Conservation (phyloP, 2,888 invertebrate species). For the Epistrophella euchroma region DNA sequence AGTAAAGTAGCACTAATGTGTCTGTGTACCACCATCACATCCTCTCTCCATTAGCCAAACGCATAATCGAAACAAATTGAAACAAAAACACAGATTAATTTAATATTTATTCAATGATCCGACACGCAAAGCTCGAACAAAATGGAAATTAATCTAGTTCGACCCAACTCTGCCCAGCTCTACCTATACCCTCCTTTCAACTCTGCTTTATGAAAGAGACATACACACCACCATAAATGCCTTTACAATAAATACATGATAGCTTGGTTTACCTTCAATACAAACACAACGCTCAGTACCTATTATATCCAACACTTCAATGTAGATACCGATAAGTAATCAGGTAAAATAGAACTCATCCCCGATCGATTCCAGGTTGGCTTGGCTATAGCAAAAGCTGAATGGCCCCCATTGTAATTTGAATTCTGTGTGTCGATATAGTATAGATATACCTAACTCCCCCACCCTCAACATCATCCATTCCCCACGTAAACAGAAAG, state of each 20-base stretch:
- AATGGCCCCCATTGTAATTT: slow-evolving; percentile 59
- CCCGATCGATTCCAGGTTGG: slow-evolving; percentile 49
- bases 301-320: slow-evolving; percentile 12
- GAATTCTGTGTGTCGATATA: slow-evolving; percentile 59
- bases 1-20: not conserved
- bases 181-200: not conserved
- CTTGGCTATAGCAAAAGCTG: not conserved
- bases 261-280: slow-evolving; percentile 3
- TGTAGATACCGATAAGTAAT: slow-evolving; percentile 63
- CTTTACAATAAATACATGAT: not conserved
- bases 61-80: slow-evolving; percentile 75
- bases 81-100: slow-evolving; percentile 76
- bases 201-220: not conserved
- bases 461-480: not conserved
- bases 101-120: slow-evolving; percentile 76
- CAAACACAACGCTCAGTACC: not conserved
- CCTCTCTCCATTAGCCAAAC: slow-evolving; percentile 61
- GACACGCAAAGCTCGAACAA: slow-evolving; percentile 74
- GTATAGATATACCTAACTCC: not conserved
- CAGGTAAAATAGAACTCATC: slow-evolving; percentile 68
- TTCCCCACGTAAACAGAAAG: slow-evolving; percentile 29
- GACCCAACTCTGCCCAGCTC: slow-evolving; percentile 1
- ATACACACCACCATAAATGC: slow-evolving; percentile 9
- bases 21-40: slow-evolving; percentile 12
- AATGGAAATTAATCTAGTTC: slow-evolving; percentile 76